Base-by-base conservation (phyloP, 1,140 invertebrate species). In the Papilio helenus region DNA sequence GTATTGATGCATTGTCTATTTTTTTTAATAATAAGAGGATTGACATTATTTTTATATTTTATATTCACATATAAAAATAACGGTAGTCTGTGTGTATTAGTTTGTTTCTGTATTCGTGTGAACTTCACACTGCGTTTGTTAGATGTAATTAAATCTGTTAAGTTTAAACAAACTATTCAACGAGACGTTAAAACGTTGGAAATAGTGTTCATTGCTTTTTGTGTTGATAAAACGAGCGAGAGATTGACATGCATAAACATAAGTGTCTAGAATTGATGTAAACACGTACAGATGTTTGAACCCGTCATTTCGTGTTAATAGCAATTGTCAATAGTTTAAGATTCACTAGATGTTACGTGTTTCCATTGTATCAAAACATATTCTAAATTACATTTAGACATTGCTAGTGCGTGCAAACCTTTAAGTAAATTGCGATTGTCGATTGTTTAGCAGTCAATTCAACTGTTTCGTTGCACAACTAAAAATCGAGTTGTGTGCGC, bases 181-280 rank as follows among this genome's bases (percentile, higher is more conserved):
- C 61, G 14, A 68, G 61, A 29, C 61, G 61, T 12, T 68, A 68
- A 29, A 29, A 26, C 23, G 58, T 34, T 68, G 61, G 12, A 68
- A 68, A 51, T 26, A 76, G 3, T 74, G 8, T 18, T 16, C 18
- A 76, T 49, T 51, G 18, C 9, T 26, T 78, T 16, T 65, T 16
- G 20, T 61, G 58, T 26, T 29, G 61, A 29, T 68, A 29, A 68
- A 68, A 34, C 26, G 26, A 34, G 14, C 61, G 26, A 68, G 10
- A 20, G 26, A 68, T 68, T 68, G 61, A 29, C 26, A 29, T 29
- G 61, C 61, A 68, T 68, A 68, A 68, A 68, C 61, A 61, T 61
- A 68, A 68, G 26, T 16, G 26, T 68, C 26, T 68, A 68, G 1
- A 68, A 26, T 61, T 61, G 26, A 29, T 68, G 23, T 68, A 61